Conservation (phyloP, 2,797 vertebrate species). For the Anisognathus igniventris region DNA sequence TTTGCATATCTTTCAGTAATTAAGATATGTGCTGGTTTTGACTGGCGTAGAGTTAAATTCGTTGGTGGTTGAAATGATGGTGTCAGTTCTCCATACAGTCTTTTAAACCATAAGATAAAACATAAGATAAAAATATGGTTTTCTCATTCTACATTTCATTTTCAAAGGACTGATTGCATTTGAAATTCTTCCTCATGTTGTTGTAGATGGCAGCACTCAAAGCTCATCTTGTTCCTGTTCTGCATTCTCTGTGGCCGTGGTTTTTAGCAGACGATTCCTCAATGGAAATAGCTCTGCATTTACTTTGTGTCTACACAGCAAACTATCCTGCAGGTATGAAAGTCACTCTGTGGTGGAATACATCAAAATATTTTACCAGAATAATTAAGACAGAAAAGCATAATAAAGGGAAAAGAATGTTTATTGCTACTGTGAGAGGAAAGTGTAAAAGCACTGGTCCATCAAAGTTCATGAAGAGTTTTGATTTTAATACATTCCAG, state of each 20-base stretch:
- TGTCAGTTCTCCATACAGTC: neutral
- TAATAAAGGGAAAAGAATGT: neutral
- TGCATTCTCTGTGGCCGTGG: conserved; percentile 91
- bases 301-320: conserved; percentile 92
- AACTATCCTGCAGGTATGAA: conserved; percentile 82
- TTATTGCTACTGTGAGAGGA: neutral
- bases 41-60: neutral
- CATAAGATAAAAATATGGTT: neutral
- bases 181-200: neutral
- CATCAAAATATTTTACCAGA: neutral
- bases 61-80: neutral
- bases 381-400: neutral
- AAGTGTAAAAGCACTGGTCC: neutral
- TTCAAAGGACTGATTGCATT: neutral
- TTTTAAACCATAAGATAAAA: neutral
- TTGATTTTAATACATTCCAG: neutral
- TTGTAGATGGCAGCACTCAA: conserved; percentile 82
- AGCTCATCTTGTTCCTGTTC: conserved; percentile 77
- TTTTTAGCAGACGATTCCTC: conserved; percentile 83
- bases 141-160: neutral
- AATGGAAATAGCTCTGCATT: conserved; percentile 86
- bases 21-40: neutral
- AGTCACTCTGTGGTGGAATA: neutral
- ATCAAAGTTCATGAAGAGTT: neutral
- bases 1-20: neutral